These are phyloP conservation scores for Tenualosa ilisha DNA, from an alignment of 2,797 vertebrate genomes.

Conservation along the genomic window DNA sequence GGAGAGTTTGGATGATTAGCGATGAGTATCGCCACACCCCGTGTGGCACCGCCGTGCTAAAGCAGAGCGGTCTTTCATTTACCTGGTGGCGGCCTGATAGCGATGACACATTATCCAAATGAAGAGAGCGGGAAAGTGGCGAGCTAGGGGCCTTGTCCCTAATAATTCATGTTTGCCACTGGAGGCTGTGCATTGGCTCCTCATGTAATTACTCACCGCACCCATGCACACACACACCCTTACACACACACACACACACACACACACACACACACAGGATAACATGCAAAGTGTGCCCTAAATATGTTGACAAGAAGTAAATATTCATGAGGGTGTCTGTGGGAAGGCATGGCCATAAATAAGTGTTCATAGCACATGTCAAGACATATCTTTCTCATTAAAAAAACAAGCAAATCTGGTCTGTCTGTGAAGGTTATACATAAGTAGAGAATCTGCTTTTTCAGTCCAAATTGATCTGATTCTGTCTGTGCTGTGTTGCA, in stretches of 20 bases:
- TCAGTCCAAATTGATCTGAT: neutral
- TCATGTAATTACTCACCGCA: neutral
- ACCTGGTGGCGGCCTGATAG: neutral
- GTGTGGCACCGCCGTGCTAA: neutral
- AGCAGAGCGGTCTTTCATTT: neutral
- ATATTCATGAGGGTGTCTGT: neutral
- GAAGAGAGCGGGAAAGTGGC: neutral
- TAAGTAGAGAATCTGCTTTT: neutral
- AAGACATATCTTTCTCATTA: neutral
- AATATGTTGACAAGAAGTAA: neutral
- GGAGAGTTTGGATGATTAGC: neutral
- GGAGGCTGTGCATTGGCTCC: neutral
- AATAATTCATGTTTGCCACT: neutral
- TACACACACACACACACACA: neutral
- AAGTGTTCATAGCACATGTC: neutral
- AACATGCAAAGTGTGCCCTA: neutral
- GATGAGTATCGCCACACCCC: neutral
- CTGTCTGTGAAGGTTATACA: neutral
- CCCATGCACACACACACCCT: neutral
- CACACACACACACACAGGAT: neutral
- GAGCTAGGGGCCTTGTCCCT: neutral
- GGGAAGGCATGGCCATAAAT: neutral
- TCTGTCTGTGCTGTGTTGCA: neutral
- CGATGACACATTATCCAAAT: neutral
- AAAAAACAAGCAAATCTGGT: neutral